phyloP scores from a whole-genome alignment of 35 echinoderm and acorn worm genomes.

The Apostichopus japonicus region DNA sequence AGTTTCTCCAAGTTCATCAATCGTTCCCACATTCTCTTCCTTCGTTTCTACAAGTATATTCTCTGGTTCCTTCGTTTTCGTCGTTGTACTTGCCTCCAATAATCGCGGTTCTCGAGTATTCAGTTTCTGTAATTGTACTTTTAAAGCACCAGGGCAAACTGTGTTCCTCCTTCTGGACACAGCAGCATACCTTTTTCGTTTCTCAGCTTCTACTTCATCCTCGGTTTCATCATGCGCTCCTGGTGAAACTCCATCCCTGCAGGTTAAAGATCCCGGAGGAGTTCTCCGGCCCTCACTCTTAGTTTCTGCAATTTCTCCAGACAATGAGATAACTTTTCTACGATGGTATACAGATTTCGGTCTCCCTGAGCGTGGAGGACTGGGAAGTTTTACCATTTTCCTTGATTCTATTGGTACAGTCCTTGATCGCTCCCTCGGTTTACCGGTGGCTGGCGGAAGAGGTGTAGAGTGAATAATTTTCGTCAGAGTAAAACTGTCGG shows the following conservation, averaged over 20 bases:
- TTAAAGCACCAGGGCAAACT: not conserved
- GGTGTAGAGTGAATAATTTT: not conserved
- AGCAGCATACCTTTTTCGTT: not conserved
- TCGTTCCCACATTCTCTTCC: not conserved
- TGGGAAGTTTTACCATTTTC: not conserved
- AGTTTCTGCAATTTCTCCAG: not conserved
- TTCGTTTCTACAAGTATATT: not conserved
- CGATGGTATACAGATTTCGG: not conserved
- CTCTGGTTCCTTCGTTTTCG: not conserved
- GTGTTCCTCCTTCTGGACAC: slow-evolving; percentile 11
- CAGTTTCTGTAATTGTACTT: not conserved
- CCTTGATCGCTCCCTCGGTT: not conserved
- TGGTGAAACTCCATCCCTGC: too few relatives aligned
- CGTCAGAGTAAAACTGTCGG: not conserved
- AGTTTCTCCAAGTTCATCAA: not conserved
- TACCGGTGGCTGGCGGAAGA: not conserved
- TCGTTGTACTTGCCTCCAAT: not conserved
- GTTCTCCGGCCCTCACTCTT: slow-evolving; percentile 1
- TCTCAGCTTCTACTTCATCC: not conserved
- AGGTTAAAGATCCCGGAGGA: not conserved
- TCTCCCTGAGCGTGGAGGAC: not conserved
- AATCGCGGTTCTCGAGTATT: not conserved
- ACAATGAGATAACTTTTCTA: not conserved
- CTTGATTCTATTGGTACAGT: not conserved
- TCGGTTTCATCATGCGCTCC: not conserved